These are phyloP conservation scores for Margarornis squamiger DNA, from an alignment of 2,797 vertebrate genomes.

Conservation along the genomic window DNA sequence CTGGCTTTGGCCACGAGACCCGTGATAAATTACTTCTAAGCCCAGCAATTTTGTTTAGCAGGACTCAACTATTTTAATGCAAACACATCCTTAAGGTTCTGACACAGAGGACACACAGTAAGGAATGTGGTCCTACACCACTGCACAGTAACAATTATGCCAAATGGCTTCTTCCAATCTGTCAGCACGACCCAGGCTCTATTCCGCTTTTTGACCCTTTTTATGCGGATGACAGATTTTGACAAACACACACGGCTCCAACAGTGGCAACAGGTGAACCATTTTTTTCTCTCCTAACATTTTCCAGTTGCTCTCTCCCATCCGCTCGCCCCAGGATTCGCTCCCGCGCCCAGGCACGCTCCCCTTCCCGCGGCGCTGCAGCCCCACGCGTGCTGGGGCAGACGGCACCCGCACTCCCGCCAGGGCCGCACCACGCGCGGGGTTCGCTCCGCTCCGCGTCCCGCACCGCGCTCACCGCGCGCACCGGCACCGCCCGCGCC, in stretches of 20 bases:
- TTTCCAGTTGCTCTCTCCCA: neutral
- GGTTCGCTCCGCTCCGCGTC: too few relatives aligned
- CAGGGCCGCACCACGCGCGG: too few relatives aligned
- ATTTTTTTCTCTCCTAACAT: neutral
- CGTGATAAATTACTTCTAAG: neutral
- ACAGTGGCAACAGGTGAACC: neutral
- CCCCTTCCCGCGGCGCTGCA: too few relatives aligned
- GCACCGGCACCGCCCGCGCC: neutral
- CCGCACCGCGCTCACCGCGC: too few relatives aligned
- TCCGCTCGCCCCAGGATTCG: neutral
- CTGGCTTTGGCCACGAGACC: neutral
- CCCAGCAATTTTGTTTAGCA: neutral
- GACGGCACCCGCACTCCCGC: neutral
- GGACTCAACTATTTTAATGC: neutral
- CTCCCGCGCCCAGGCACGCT: neutral
- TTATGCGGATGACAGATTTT: neutral
- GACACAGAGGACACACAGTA: neutral
- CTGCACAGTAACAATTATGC: neutral
- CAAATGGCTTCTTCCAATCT: neutral
- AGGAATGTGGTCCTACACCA: neutral
- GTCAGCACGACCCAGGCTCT: neutral
- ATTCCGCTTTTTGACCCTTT: neutral
- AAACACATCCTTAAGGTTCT: neutral
- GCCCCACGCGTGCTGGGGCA: neutral
- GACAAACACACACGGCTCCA: neutral